A percentile compares a stretch with the other conserved stretches of the same genome.
Conservation (phyloP, 2,888 invertebrate species). For the Pterostichus niger region DNA sequence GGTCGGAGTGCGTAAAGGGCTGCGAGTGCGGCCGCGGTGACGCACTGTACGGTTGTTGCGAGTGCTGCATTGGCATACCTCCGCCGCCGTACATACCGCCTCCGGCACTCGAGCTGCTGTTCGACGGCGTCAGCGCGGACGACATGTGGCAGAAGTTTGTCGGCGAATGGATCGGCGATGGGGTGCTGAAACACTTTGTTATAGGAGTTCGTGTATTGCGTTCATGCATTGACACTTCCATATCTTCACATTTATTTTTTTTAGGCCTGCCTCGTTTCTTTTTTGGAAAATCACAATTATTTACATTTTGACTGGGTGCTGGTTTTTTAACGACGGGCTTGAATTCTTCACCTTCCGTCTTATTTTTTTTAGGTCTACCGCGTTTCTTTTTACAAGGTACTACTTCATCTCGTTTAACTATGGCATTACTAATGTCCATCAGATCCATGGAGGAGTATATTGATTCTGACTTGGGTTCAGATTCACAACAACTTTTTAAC, state of each 20-base stretch:
- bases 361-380: conserved; percentile 93
- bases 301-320: conserved; percentile 72
- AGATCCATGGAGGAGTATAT: conserved; percentile 74
- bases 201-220: conserved; percentile 77
- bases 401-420: conserved; percentile 81
- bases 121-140: conserved; percentile 75
- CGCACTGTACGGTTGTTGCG: conserved; percentile 71
- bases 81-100: conserved; percentile 23
- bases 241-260: conserved; percentile 87
- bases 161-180: conserved; percentile 78
- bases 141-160: conserved; percentile 77
- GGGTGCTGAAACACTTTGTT: conserved; percentile 78
- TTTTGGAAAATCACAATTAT: conserved; percentile 84
- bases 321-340: conserved; percentile 78
- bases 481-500: conserved; percentile 82
- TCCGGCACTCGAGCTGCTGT: conserved; percentile 69
- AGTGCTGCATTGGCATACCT: conserved; percentile 33
- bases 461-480: conserved; percentile 78
- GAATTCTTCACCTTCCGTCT: conserved; percentile 83
- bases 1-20: conserved; percentile 84
- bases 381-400: conserved; percentile 91
- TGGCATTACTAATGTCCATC: conserved; percentile 78
- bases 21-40: conserved; percentile 77
- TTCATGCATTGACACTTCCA: conserved; percentile 75
- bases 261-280: conserved; percentile 94